Evolutionary conservation across 2,113 vertebrate species (phyloP).

Genomic region (Gopherus flavomarginatus): DNA sequence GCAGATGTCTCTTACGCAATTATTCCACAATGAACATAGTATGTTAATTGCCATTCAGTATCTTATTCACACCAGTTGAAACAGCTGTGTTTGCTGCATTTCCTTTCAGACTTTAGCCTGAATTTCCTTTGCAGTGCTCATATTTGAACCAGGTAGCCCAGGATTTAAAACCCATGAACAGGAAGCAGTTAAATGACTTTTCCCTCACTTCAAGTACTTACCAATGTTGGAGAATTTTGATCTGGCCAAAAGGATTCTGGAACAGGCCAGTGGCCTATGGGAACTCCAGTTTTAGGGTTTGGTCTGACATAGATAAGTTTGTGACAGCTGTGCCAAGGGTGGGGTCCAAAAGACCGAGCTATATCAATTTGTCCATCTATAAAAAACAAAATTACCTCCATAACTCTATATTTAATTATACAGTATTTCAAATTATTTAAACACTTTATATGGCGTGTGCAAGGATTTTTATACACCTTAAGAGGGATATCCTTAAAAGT

Average conservation of each 20-base stretch:
- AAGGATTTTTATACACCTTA: background rate
- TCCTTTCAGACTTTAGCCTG: background rate
- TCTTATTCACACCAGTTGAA: background rate
- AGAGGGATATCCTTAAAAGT: background rate
- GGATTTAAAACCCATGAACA: background rate
- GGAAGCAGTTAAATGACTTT: background rate
- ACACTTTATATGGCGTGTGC: background rate
- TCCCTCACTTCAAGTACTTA: conserved; percentile 75
- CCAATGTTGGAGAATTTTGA: conserved; percentile 96
- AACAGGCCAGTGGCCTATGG: conserved; percentile 97
- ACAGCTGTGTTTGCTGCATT: background rate
- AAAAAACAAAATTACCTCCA: conserved; percentile 55
- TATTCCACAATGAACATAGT: background rate
- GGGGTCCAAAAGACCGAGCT: conserved; percentile 83
- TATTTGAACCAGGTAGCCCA: rapidly evolving
- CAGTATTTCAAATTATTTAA: background rate
- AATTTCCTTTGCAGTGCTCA: background rate
- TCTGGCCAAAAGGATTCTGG: conserved; percentile 99
- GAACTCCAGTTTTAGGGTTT: conserved; percentile 97
- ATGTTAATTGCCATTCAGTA: background rate
- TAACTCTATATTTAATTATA: background rate
- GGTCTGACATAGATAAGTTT: conserved; percentile 97
- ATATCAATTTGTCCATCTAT: conserved; percentile 87
- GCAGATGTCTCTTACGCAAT: background rate
- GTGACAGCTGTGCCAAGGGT: conserved; percentile 96